These are phyloP conservation scores for Plumapathes pennacea DNA, from an alignment of 92 coral and sea anemone genomes.

Conservation along the genomic window DNA sequence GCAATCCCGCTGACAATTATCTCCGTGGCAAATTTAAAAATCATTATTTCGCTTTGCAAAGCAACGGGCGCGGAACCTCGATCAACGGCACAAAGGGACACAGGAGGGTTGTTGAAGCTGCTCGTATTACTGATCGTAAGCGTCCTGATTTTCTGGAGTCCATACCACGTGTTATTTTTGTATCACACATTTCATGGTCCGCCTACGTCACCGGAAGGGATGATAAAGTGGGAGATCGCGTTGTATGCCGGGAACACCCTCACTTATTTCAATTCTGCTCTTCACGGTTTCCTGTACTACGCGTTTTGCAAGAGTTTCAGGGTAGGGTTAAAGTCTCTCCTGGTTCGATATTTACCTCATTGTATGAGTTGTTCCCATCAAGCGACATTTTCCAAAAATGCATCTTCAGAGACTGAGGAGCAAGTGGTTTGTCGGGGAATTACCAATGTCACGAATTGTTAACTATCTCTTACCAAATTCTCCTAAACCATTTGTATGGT, in stretches of 20 bases:
- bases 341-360: neutral
- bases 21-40: conserved; percentile 25
- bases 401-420: no score
- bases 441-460: no score
- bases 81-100: conserved; percentile 16
- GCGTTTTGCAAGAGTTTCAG: conserved; percentile 72
- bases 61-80: conserved; percentile 27
- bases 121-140: conserved; percentile 50
- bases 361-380: no score
- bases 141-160: conserved; percentile 58
- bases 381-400: no score
- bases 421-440: no score
- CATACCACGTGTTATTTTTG: conserved; percentile 41
- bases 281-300: conserved; percentile 63
- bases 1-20: conserved; percentile 23
- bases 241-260: conserved; percentile 21
- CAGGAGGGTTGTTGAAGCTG: conserved; percentile 45
- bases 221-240: conserved; percentile 11
- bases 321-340: conserved; percentile 32
- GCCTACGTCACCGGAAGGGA: conserved; percentile 1
- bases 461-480: no score
- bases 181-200: conserved; percentile 20
- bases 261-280: conserved; percentile 56
- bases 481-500: no score
- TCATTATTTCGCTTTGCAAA: conserved; percentile 30